Percentiles rank a stretch among this genome's conserved stretches.
Conservation (phyloP, 2,113 vertebrate species). For the Hemiscyllium ocellatum region DNA sequence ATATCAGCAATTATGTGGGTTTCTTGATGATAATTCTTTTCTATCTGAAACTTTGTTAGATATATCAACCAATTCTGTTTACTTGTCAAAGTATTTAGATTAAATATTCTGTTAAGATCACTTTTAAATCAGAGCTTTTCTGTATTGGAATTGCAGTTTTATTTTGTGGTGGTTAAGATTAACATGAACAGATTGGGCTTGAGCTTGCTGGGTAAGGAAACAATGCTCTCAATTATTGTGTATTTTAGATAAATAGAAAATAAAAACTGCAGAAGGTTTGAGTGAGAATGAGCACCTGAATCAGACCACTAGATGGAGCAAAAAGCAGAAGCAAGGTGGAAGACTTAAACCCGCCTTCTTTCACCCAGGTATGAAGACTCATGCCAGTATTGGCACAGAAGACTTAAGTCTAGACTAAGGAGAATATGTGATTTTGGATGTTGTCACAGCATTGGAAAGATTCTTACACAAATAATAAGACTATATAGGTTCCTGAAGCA, state of each 20-base stretch:
- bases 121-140: background rate
- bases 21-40: background rate
- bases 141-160: background rate
- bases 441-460: background rate
- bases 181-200: background rate
- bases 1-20: background rate
- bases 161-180: background rate
- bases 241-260: background rate
- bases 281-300: background rate
- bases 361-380: background rate
- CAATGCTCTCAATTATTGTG: background rate
- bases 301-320: constrained; percentile 14
- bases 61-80: background rate
- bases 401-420: background rate
- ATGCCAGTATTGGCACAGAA: background rate
- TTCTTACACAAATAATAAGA: background rate
- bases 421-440: background rate
- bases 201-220: background rate
- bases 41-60: background rate
- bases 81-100: background rate
- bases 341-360: background rate
- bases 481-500: background rate
- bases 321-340: background rate
- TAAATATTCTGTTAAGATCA: background rate
- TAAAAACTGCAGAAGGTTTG: background rate